These are phyloP conservation scores for Pongo abelii DNA, from an alignment of 2,113 vertebrate genomes.

Conservation along the genomic window DNA sequence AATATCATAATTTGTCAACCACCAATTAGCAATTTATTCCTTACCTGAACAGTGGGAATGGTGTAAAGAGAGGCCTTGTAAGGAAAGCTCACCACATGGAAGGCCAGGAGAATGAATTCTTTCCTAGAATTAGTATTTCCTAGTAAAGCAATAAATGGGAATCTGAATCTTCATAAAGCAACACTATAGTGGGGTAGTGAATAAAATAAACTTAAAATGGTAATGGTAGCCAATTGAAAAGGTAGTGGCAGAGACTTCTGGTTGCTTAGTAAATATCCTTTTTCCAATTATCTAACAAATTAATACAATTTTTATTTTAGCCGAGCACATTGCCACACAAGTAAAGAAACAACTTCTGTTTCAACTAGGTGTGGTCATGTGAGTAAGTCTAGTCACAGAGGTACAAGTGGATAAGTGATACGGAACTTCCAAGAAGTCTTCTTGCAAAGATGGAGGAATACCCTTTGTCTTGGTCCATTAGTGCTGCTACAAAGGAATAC, in stretches of 20 bases:
- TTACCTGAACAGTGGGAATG: neutral
- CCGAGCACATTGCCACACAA: neutral
- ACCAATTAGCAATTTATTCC: slow-evolving; percentile 9
- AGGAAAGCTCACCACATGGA: neutral
- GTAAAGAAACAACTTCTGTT: neutral
- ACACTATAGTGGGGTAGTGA: neutral
- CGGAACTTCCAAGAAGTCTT: neutral
- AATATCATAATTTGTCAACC: neutral
- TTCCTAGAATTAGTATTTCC: neutral
- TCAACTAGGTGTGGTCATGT: neutral
- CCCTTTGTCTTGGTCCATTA: neutral
- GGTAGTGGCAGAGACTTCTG: neutral
- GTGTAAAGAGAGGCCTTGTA: neutral
- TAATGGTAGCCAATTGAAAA: neutral
- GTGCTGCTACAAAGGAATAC: neutral
- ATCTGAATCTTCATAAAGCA: neutral
- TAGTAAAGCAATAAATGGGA: slow-evolving; percentile 21
- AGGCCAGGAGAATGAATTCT: neutral
- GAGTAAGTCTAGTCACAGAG: neutral
- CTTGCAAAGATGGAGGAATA: neutral
- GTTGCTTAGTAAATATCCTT: neutral
- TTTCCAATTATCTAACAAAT: neutral
- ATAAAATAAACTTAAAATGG: neutral
- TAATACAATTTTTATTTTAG: neutral
- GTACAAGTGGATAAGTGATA: neutral